A percentile compares a stretch with the other conserved stretches of the same genome.
Conservation (phyloP, 2,888 invertebrate species). For the Drosophila putrida region DNA sequence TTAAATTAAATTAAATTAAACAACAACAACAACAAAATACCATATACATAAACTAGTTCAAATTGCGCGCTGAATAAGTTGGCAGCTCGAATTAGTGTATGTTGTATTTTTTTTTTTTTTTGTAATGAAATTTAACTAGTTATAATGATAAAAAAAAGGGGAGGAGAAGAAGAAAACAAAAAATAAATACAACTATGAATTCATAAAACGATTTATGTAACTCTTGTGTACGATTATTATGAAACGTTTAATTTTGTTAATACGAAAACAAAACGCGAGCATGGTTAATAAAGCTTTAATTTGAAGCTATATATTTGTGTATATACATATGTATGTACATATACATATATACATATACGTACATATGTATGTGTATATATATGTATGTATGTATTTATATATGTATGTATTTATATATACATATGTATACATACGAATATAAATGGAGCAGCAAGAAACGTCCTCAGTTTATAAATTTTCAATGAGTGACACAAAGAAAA, state of each 20-base stretch:
- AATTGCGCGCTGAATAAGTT: conserved; percentile 37
- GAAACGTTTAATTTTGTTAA: conserved; percentile 83
- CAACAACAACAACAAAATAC: conserved; percentile 8
- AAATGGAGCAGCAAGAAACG: conserved; percentile 55
- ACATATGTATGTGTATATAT: conserved; percentile 24
- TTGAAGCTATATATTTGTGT: conserved; percentile 83
- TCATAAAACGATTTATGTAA: conserved; percentile 44
- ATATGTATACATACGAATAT: conserved; percentile 33
- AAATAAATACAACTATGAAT: conserved; percentile 46
- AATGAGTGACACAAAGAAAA: conserved; percentile 75
- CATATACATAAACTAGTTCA: conserved; percentile 38
- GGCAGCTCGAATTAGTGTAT: conserved; percentile 27
- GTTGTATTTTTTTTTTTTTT: conserved; percentile 43
- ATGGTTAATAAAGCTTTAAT: conserved; percentile 85
- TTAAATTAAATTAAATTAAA: not conserved
- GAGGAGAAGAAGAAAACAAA: conserved; percentile 14
- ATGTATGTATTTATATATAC: conserved; percentile 18
- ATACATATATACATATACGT: conserved; percentile 18
- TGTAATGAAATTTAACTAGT: conserved; percentile 29
- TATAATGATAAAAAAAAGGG: conserved; percentile 35
- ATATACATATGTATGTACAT: conserved; percentile 39
- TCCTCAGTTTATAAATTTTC: conserved; percentile 84
- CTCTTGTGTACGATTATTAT: conserved; percentile 71
- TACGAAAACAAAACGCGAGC: conserved; percentile 84
- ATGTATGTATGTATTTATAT: conserved; percentile 20